Base-by-base conservation (phyloP, 2,113 vertebrate species). In the Pluvialis apricaria region DNA sequence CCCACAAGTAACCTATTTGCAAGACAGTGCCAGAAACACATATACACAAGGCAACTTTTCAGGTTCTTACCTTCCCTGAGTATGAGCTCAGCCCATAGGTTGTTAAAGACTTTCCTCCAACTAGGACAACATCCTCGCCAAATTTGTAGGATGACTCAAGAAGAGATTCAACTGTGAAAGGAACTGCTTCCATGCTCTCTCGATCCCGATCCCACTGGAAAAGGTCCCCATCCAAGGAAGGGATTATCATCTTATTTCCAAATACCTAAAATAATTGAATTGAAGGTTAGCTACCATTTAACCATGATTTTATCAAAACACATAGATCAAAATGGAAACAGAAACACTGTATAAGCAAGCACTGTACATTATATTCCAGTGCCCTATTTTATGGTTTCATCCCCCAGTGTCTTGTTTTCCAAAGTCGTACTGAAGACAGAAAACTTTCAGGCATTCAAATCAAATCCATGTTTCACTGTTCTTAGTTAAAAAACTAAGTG, bases 181-280 rank as follows among this genome's bases (percentile, higher is more conserved):
- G 99, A 89, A 99, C 99, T 0, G 99, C 98, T 97, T 99, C 99
- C 99, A 99, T 99, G 94, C 98, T 99, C 97, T 99, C 99, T 13
- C 99, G 96, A 91, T 99, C 99, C 83, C 99, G 98, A 96, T 99
- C 99, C 99, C 99, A 99, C 97, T 99, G 99, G 96, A 99, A 99
- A 92, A 99, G 98, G 92, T 99, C 99, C 49, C 99, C 99, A 64
- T 99, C 99, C 98, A 99, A 96, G 29, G 99, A 99, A 15, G 99
- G 99, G 92, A 99, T 99, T 69, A 99, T 99, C 98, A 99, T 98
- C 97, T 99, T 99, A 96, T 99, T 99, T 78, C 99, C 99, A 98
- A 99, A 99, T 16, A 99, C 99, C 99, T 99, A 94, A 68, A 97
- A 94, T 3, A 45, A 90, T 71, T 40, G 19, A 92, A 51, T 2